Percentiles rank a stretch among this genome's conserved stretches.
Conservation (phyloP, 2,797 vertebrate genomes). For the Sebastes alutus region DNA sequence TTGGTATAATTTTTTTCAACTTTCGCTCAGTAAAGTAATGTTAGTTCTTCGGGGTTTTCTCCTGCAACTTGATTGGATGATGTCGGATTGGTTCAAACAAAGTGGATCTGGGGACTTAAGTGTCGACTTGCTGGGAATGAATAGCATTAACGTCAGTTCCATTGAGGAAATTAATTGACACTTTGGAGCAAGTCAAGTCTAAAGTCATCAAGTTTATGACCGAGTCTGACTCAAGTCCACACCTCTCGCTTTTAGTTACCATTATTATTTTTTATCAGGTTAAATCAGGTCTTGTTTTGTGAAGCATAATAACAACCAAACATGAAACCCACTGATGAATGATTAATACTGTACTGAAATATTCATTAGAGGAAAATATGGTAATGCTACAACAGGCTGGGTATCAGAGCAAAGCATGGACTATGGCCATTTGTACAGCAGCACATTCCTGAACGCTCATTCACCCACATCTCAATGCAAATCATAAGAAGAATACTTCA, state of each 20-base stretch:
- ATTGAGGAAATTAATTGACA: no score
- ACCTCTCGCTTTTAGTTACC: neutral
- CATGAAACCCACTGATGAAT: slow-evolving; percentile 59
- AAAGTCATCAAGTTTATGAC: no score
- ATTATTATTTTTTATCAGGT: neutral
- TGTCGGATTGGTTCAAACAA: no score
- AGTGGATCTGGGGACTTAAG: no score
- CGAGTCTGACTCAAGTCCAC: no score
- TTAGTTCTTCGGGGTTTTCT: no score
- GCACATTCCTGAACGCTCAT: neutral
- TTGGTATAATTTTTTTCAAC: no score
- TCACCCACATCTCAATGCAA: neutral
- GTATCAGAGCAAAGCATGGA: slow-evolving; percentile 1
- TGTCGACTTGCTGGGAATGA: no score
- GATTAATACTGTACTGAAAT: slow-evolving; percentile 64
- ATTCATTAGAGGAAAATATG: slow-evolving; percentile 66
- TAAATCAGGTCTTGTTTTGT: slow-evolving; percentile 1
- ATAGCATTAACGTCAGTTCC: no score
- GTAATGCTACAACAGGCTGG: slow-evolving; percentile 1
- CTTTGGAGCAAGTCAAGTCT: no score
- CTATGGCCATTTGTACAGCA: neutral
- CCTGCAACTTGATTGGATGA: no score
- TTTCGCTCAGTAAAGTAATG: no score
- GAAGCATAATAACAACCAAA: slow-evolving; percentile 29
- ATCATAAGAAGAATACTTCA: neutral